phyloP scores from a whole-genome alignment of 1,140 invertebrate genomes.

The Drosophila willistoni region DNA sequence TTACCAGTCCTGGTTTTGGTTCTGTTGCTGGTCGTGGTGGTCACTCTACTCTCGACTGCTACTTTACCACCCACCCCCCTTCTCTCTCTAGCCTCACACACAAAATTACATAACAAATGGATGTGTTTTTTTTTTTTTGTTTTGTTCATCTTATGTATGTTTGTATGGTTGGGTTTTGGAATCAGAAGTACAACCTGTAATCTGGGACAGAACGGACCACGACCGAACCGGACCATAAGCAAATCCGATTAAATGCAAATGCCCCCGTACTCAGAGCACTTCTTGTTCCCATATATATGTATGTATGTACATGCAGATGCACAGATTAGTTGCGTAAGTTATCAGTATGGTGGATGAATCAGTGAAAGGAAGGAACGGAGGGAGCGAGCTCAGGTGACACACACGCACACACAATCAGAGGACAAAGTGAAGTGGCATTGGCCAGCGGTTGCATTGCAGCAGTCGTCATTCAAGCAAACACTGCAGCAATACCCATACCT shows the following conservation, averaged over 20 bases:
- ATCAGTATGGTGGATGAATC: constrained; percentile 44
- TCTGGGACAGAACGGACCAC: constrained; percentile 49
- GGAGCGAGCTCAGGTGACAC: not conserved
- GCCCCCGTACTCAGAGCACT: constrained; percentile 24
- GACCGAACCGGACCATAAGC: constrained; percentile 29
- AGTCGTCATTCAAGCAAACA: constrained; percentile 62
- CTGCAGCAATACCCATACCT: constrained; percentile 57
- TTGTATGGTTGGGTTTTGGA: constrained; percentile 33
- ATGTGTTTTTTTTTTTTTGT: constrained; percentile 48
- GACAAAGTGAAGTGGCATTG: constrained; percentile 10
- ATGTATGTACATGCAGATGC: constrained; percentile 20
- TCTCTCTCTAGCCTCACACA: not conserved
- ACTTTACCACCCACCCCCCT: not conserved
- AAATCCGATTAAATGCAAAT: constrained; percentile 82
- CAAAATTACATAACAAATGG: constrained; percentile 75
- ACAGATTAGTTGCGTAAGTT: constrained; percentile 80
- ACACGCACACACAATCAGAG: constrained; percentile 7
- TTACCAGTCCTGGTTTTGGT: constrained; percentile 48
- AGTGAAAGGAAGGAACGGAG: constrained; percentile 10
- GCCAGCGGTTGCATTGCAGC: constrained; percentile 63
- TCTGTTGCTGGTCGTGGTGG: constrained; percentile 18
- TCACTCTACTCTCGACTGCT: not conserved
- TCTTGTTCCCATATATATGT: constrained; percentile 14
- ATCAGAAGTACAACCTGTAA: constrained; percentile 70
- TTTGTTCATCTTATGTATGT: constrained; percentile 17